phyloP scores from a whole-genome alignment of 2,888 invertebrate genomes.

The Carpatolechia fugitivella region DNA sequence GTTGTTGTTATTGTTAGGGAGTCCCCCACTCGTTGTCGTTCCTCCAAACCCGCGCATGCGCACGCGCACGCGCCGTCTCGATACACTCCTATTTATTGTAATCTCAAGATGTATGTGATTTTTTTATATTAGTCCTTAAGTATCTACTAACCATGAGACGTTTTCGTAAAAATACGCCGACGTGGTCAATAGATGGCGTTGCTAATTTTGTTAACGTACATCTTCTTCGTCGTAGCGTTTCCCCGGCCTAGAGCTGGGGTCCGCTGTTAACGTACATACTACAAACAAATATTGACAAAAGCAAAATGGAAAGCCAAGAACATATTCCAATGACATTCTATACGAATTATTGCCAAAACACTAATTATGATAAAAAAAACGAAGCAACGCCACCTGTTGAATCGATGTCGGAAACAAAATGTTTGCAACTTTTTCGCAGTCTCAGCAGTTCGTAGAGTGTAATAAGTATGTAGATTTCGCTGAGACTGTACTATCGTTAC shows the following conservation, averaged over 20 bases:
- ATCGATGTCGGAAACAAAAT: not conserved
- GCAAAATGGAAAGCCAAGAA: too few species aligned
- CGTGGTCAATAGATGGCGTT: not conserved
- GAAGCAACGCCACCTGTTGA: not conserved
- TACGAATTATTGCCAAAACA: too few species aligned
- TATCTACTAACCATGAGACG: constrained; percentile 49
- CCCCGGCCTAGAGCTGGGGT: too few species aligned
- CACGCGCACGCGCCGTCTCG: constrained; percentile 70
- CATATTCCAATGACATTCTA: too few species aligned
- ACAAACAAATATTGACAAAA: too few species aligned
- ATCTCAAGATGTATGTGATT: constrained; percentile 76
- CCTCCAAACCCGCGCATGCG: constrained; percentile 20
- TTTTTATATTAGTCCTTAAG: constrained; percentile 65
- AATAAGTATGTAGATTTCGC: not conserved
- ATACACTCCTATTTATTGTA: constrained; percentile 65
- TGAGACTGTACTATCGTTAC: not conserved
- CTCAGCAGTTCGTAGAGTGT: not conserved
- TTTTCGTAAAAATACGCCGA: not conserved
- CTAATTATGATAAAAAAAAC: not conserved
- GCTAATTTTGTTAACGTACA: not conserved
- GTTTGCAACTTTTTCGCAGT: not conserved
- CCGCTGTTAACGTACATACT: too few species aligned
- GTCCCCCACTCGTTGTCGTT: constrained; percentile 64
- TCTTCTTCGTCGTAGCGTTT: too few species aligned
- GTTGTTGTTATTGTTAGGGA: constrained; percentile 43